These are phyloP conservation scores for Drosophila simulans DNA, from an alignment of 1,140 invertebrate genomes.

Conservation along the genomic window DNA sequence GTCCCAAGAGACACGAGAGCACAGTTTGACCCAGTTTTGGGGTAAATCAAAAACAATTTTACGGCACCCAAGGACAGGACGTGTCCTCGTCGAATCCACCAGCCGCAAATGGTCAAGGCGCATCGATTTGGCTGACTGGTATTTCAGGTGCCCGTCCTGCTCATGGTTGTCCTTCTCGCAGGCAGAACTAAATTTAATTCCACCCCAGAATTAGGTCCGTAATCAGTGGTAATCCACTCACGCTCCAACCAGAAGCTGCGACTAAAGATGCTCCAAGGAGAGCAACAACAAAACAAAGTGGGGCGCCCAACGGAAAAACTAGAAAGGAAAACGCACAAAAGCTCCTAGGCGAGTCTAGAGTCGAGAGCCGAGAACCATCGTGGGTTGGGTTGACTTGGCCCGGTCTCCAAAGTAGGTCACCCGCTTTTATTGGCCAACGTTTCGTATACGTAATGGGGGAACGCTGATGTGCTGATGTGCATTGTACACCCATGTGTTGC, in stretches of 20 bases:
- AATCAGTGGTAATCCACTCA: constrained; percentile 48
- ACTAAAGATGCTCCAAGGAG: constrained; percentile 5
- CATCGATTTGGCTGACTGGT: constrained; percentile 34
- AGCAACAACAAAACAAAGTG: constrained; percentile 9
- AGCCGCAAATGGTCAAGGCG: constrained; percentile 56
- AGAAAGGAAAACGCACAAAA: constrained; percentile 32
- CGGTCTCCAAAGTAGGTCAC: constrained; percentile 37
- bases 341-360: constrained; percentile 25
- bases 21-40: constrained; percentile 51
- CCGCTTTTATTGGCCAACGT: constrained; percentile 38
- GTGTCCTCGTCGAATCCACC: constrained; percentile 18
- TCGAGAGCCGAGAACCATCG: constrained; percentile 24
- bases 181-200: constrained; percentile 26
- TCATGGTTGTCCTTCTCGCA: constrained; percentile 12
- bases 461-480: constrained; percentile 1
- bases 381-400: constrained; percentile 3
- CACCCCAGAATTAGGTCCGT: constrained; percentile 14
- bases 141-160: constrained; percentile 6
- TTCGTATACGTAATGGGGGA: constrained; percentile 32
- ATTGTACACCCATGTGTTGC: constrained; percentile 35
- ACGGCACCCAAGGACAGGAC: constrained; percentile 41
- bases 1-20: constrained; percentile 6
- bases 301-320: constrained; percentile 4
- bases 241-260: constrained; percentile 9
- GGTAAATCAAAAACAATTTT: constrained; percentile 37